Conservation (phyloP, 2,888 invertebrate genomes). For the Hedya salicella region DNA sequence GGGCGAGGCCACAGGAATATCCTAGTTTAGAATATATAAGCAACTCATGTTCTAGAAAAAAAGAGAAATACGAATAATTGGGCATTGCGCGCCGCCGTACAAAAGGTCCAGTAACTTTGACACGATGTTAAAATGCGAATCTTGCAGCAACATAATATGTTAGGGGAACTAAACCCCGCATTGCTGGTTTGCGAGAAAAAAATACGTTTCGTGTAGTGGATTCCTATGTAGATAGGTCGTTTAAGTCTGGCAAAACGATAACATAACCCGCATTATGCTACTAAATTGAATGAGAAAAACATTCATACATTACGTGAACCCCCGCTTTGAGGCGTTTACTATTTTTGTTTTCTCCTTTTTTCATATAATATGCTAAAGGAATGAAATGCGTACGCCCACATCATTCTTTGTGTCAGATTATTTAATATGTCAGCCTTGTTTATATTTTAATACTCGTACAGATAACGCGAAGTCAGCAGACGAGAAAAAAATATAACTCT, state of each 20-base stretch:
- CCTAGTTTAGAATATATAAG: no score
- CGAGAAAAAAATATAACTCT: no score
- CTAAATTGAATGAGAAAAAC: conserved; percentile 36
- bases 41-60: not conserved
- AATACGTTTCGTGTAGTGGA: not conserved
- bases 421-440: no score
- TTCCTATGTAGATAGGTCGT: not conserved
- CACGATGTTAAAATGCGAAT: conserved; percentile 20
- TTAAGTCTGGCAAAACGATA: not conserved
- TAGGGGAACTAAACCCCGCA: conserved; percentile 17
- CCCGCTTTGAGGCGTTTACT: conserved; percentile 9
- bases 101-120: conserved; percentile 3
- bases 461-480: no score
- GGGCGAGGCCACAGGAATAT: no score
- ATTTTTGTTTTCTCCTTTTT: conserved; percentile 16
- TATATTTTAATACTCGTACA: no score
- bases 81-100: not conserved
- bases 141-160: conserved; percentile 8
- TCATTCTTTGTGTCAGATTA: not conserved
- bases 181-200: not conserved
- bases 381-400: not conserved
- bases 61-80: not conserved
- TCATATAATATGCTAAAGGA: conserved; percentile 5
- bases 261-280: conserved; percentile 31
- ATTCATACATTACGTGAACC: conserved; percentile 21